Conservation (phyloP, 2,888 invertebrate genomes). For the Mechanitis messenoides region DNA sequence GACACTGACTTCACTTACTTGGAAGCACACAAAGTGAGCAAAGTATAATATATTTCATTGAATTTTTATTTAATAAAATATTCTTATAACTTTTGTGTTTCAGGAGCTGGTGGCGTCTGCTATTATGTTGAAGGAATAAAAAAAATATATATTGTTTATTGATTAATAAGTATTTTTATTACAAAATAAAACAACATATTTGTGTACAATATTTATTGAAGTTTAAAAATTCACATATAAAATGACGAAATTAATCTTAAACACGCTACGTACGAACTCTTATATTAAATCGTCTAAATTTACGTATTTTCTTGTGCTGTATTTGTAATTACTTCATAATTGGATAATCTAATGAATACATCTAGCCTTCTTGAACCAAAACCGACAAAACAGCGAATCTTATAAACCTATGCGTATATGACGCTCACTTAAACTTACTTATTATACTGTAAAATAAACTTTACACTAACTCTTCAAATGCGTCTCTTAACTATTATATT, state of each 20-base stretch:
- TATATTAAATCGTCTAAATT: conserved; percentile 25
- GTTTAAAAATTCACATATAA: conserved; percentile 45
- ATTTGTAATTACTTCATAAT: conserved; percentile 10
- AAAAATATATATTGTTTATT: conserved; percentile 10
- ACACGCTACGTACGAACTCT: conserved; percentile 17
- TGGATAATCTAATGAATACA: conserved; percentile 16
- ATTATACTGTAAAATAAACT: conserved; percentile 31
- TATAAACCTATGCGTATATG: background rate
- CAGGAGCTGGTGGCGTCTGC: conserved; percentile 57
- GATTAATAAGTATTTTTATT: background rate
- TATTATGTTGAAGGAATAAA: conserved; percentile 61
- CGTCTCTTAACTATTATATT: conserved; percentile 14
- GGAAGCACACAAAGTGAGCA: conserved; percentile 78
- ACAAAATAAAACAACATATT: conserved; percentile 33
- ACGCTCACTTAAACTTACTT: conserved; percentile 27
- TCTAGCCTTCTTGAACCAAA: conserved; percentile 26
- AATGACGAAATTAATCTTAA: conserved; percentile 40
- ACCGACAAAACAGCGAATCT: conserved; percentile 15
- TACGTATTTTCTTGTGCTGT: conserved; percentile 35
- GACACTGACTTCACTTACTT: conserved; percentile 68
- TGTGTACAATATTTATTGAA: conserved; percentile 41
- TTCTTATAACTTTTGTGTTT: conserved; percentile 29
- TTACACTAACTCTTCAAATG: conserved; percentile 29
- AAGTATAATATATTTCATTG: too few relatives aligned
- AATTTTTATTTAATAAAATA: background rate